A percentile compares a stretch with the other conserved stretches of the same genome.
phyloP scores from a whole-genome alignment of 2,888 invertebrate species.

The Trisateles emortualis region DNA sequence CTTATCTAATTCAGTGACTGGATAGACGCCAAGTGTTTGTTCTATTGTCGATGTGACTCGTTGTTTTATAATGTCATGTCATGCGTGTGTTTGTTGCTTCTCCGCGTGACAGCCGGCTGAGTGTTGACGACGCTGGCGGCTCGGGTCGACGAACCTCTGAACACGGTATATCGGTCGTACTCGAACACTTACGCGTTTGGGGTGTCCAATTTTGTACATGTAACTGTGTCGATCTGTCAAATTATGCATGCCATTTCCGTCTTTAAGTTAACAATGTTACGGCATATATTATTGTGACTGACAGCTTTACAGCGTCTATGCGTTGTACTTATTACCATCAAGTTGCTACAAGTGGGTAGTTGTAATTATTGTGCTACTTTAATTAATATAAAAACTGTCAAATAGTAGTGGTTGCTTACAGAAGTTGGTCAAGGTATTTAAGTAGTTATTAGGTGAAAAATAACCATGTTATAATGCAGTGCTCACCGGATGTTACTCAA shows the following conservation, averaged over 20 bases:
- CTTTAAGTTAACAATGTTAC: constrained; percentile 36
- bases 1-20: constrained; percentile 79
- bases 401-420: constrained; percentile 48
- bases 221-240: constrained; percentile 57
- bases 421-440: constrained; percentile 70
- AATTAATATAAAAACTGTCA: constrained; percentile 47
- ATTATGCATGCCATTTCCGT: constrained; percentile 50
- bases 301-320: constrained; percentile 23
- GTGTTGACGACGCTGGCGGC: constrained; percentile 57
- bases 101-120: constrained; percentile 51
- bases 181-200: constrained; percentile 60
- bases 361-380: constrained; percentile 45
- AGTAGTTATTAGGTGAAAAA: constrained; percentile 67
- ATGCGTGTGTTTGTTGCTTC: constrained; percentile 60
- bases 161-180: constrained; percentile 64
- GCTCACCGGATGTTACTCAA: constrained; percentile 64
- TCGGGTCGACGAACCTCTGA: constrained; percentile 73
- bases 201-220: constrained; percentile 63
- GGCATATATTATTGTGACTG: constrained; percentile 38
- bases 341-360: constrained; percentile 55
- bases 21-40: constrained; percentile 80
- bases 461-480: constrained; percentile 57
- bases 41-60: constrained; percentile 75
- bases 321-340: constrained; percentile 34
- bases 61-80: constrained; percentile 74